Base-by-base conservation (phyloP, 2,113 vertebrate species). In the Gopherus flavomarginatus region DNA sequence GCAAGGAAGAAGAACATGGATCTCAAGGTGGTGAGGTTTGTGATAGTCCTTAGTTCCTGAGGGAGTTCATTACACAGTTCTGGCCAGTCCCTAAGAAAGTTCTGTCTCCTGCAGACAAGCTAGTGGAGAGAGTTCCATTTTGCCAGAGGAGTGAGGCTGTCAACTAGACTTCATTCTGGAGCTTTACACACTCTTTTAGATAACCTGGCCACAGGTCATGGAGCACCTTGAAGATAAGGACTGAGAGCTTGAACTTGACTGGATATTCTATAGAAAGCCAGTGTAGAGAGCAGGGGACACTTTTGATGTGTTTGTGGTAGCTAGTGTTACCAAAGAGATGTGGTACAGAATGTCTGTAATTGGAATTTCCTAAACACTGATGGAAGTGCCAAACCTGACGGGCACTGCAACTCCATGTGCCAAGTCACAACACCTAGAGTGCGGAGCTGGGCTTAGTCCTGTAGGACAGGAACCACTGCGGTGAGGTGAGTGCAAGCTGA, bases 241-340 rank as follows among this genome's bases (percentile, higher is more conserved):
- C 49, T 50, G 49, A 50, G 13, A 50, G 12, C 49, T 50, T 50
- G 49, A 50, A 50, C 49, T 50, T 50, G 49, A 50, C 49, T 50
- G 49, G 24, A 26, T 57, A 57, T 57, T 57, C 24, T 57, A 57
- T 35, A 27, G 24, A 44, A 75, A 90, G 24, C 42, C 17, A 24
- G 8, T 11, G 47, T 89, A 90, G 1, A 11, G 42, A 6, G 69
- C 26, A 38, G 35, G 81, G 35, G 62, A 21, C 13, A 26, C 26
- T 81, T 26, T 85, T 17, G 44, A 56, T 83, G 82, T 72, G 29
- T 56, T 85, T 88, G 38, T 83, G 85, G 57, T 83, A 29, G 27
- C 38, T 62, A 19, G 17, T 0, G 0, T 83, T 52, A 24, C 38
- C 86, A 79, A 75, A 50, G 42, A 4, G 42, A 50, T 59, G 59